Evolutionary conservation across 2,888 invertebrate species (phyloP), one percentile per base, ranked within the genome.

Genomic region (Scaptodrosophila latifasciaeformis): DNA sequence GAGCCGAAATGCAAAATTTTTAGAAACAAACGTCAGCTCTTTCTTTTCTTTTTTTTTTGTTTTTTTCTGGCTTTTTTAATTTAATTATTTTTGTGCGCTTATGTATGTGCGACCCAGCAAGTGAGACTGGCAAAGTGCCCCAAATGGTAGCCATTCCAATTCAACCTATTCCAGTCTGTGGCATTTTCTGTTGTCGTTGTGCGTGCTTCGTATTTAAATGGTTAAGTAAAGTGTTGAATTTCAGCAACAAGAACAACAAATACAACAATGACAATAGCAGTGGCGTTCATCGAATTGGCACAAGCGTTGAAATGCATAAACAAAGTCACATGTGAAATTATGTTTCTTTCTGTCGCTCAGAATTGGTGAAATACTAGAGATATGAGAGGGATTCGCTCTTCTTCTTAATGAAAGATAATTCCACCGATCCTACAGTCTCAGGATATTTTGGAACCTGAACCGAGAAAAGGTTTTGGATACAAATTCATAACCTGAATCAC

Each of bases 61-160:
- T 24, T 24, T n/a, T n/a, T n/a, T n/a, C n/a, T n/a, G n/a, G n/a
- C n/a, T 10, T 12, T 30, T 30, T 30, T 30, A 30, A 27, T 29
- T 59, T 44, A 52, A 68, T 62, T 65, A 67, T 65, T 61, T 50
- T 56, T 59, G n/a, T 59, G 56, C 58, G 45, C 37, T 43, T 27
- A 47, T 21, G 40, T 46, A 24, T 13, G 40, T 39, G 57, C 45
- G 63, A 48, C n/a, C n/a, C n/a, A n/a, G n/a, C n/a, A n/a, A n/a
- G n/a, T n/a, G 46, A 46, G 42, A n/a, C 24, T 3, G 24, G 24
- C 4, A 7, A 24, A 24, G 24, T 24, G 24, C 24, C 24, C 24
- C 24, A 24, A 24, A 24, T 24, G 24, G 24, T 24, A 7, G 24
- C 24, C 24, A 24, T 24, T 24, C 24, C 24, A 7, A 3, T 24